phyloP scores from a whole-genome alignment of 2,113 vertebrate species.

The Equus quagga region DNA sequence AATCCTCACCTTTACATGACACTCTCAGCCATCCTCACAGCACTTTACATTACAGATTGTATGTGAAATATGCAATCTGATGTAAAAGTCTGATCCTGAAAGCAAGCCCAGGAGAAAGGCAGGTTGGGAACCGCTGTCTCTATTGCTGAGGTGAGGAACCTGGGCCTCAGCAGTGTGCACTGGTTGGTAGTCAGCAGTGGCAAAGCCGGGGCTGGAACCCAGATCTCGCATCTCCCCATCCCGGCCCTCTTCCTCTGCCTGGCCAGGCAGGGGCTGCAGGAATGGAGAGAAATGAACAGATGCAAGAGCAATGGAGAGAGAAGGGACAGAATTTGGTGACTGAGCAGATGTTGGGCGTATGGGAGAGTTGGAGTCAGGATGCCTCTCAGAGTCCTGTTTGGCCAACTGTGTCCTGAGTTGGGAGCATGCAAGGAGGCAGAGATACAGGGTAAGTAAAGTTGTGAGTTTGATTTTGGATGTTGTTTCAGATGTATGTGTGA shows the following conservation, averaged over 20 bases:
- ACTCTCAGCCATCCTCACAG: neutral
- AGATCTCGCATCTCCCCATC: neutral
- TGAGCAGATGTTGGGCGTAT: too few species aligned
- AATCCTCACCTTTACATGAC: neutral
- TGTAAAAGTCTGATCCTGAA: too few species aligned
- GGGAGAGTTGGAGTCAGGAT: neutral
- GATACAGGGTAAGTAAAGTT: neutral
- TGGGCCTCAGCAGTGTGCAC: neutral
- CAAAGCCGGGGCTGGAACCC: neutral
- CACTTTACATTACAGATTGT: neutral
- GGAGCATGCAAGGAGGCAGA: neutral
- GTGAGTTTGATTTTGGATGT: neutral
- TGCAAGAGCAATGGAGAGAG: neutral
- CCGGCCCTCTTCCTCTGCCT: fast-evolving
- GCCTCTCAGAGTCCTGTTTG: neutral
- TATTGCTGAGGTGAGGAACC: neutral
- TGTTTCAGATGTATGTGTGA: neutral
- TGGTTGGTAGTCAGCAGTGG: neutral
- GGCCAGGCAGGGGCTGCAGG: neutral
- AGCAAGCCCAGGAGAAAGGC: neutral
- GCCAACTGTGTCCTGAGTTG: neutral
- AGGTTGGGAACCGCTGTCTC: too few species aligned
- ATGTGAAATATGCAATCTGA: neutral
- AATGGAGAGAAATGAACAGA: neutral
- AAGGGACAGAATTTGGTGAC: neutral